These are phyloP conservation scores for Streptopelia turtur DNA, from an alignment of 2,797 vertebrate species.

Conservation along the genomic window DNA sequence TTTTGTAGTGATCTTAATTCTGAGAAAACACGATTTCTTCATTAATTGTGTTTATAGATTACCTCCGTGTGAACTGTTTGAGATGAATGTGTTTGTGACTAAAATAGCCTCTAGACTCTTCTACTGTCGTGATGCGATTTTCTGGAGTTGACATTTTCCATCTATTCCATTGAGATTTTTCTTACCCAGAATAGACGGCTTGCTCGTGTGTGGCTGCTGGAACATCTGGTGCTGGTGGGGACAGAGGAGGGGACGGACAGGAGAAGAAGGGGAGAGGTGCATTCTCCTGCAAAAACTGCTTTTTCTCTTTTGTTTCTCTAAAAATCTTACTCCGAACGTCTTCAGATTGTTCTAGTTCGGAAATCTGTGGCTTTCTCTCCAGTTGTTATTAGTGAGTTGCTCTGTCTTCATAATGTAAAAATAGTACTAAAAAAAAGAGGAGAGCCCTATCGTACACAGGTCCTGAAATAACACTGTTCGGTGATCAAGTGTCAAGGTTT, in stretches of 20 bases:
- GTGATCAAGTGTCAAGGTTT: neutral
- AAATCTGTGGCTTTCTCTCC: neutral
- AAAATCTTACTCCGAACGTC: neutral
- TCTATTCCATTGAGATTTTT: neutral
- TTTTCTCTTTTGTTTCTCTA: constrained; percentile 15
- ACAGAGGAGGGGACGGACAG: neutral
- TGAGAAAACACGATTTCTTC: neutral
- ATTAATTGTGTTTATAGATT: neutral
- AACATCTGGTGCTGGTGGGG: constrained; percentile 48
- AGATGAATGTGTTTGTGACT: neutral
- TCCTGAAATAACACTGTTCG: neutral
- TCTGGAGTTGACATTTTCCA: neutral
- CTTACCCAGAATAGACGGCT: neutral
- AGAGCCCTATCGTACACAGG: neutral
- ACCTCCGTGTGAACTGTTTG: neutral
- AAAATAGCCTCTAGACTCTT: neutral
- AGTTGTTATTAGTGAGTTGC: neutral
- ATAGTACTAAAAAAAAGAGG: neutral
- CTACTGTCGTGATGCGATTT: neutral
- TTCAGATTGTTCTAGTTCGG: neutral
- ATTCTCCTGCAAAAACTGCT: constrained; percentile 1
- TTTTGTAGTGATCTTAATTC: neutral
- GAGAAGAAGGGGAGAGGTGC: neutral
- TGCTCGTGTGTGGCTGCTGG: constrained; percentile 32
- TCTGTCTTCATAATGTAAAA: neutral